Base-by-base conservation (phyloP, 1,140 invertebrate species). In the Hylaeus volcanicus region DNA sequence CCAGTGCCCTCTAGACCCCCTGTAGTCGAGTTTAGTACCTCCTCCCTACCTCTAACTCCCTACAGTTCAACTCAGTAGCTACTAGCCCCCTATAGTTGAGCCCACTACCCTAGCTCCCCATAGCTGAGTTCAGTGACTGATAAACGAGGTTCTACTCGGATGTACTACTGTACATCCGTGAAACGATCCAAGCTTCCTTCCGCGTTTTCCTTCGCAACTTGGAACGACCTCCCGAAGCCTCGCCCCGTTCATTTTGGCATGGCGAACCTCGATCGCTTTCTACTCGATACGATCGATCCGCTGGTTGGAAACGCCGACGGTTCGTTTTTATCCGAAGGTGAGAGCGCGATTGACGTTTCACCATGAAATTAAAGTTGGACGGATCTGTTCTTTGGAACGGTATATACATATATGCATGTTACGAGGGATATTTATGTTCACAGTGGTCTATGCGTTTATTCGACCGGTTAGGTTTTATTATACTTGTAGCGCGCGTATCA, bases 211-310 rank as follows among this genome's bases (percentile, higher is more conserved):
- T 53, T 70, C 37, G 74, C 61, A 61, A 51, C 43, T 60, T 4
- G 26, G 41, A 61, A 2, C 56, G 55, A n/a, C 41, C 64, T 51
- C 14, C 6, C 11, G 15, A 41, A 26, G 5, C 37, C 66, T 81
- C 75, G 69, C 64, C 76, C 37, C 69, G 51, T 58, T 84, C 14
- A 69, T 81, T 83, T 75, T 75, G 43, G 71, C 82, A 91, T 91
- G 90, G 88, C 89, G 85, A 91, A 87, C 87, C 90, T 91, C 86
- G 89, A 91, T 91, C 90, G 89, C 84, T 89, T 84, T 90, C 89
- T 91, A 76, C 55, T 51, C 77, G 78, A 85, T 74, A 79, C 58
- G 81, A 85, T 75, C 61, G 72, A 71, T 55, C 39, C n/a, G 65
- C 76, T 72, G 56, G 65, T 72, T 56, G 15, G 65, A 66, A 51